Conservation (phyloP, 2,113 vertebrate species). For the Solenodon paradoxus region DNA sequence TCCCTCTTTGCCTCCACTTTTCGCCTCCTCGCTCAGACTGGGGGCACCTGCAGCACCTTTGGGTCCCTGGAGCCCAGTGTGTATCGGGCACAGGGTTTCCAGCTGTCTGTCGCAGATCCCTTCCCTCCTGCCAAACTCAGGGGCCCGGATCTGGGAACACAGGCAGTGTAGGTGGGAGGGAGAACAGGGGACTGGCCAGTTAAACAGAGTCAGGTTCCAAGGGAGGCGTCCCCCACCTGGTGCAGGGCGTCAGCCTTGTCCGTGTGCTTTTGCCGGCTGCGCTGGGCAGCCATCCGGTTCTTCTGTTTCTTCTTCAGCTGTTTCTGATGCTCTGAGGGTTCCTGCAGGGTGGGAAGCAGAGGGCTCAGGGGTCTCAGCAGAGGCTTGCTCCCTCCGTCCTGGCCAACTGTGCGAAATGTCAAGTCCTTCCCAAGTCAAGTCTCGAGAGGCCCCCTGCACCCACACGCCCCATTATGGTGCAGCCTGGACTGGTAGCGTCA, state of each 20-base stretch:
- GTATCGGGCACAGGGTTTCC: neutral
- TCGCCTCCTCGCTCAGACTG: neutral
- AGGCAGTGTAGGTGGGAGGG: neutral
- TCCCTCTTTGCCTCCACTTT: neutral
- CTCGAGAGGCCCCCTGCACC: fast-evolving
- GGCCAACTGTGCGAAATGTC: neutral
- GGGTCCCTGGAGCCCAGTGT: neutral
- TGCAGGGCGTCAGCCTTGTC: conserved; percentile 88
- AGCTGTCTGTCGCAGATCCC: neutral
- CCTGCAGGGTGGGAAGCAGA: neutral
- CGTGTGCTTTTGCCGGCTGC: conserved; percentile 86
- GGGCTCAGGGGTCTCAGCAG: neutral
- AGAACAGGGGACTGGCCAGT: neutral
- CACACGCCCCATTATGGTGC: neutral
- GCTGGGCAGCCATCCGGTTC: conserved; percentile 86
- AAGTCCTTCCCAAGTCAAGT: neutral
- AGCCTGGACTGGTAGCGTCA: neutral
- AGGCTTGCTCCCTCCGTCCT: neutral
- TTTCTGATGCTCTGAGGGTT: neutral
- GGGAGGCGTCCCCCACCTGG: conserved; percentile 78
- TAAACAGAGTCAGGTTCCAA: fast-evolving
- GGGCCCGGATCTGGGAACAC: neutral
- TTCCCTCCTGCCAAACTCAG: neutral
- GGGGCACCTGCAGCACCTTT: neutral
- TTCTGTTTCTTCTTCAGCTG: conserved; percentile 79